Base-by-base conservation (phyloP, 2,888 invertebrate genomes). In the Epistrophe grossulariae region DNA sequence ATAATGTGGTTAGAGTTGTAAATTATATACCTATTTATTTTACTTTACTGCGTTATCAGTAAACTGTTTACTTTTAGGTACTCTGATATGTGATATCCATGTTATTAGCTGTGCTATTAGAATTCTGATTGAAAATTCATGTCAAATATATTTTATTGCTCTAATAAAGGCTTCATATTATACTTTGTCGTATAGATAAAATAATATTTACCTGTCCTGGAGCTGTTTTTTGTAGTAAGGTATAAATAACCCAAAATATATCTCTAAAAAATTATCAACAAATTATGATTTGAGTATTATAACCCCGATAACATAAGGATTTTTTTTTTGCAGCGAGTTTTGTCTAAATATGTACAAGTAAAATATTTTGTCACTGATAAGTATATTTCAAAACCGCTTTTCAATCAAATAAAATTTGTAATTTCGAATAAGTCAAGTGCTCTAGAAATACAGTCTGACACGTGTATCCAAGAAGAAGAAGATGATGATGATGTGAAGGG, bases 91-190 rank as follows among this genome's bases (percentile, higher is more conserved):
- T 90, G 90, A 92, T 91, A 92, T 91, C 89, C 90, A 91, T 92
- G 91, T 90, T 91, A 91, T 92, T 91, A 91, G 91, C 91, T 91
- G 91, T 90, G 90, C 90, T 90, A 92, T 92, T 92, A 92, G 91
- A 92, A 92, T 92, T 92, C 92, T 92, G 92, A 92, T 92, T 92
- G 92, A 92, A 92, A 92, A 91, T 89, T 89, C 82, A 79, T 85
- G 85, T 85, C 85, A 85, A 85, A 87, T 83, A 79, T 87, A 79
- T 45, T 87, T 87, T 87, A 87, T 83, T 55, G 70, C 52, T n/a
- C 17, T 40, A 66, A 83, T 87, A 87, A 83, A 85, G 17, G 45
- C 24, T 45, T 72, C 70, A 79, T 74, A 24, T 2, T 24, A 78
- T 81, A 82, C 50, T 70, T 74, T 78, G 64, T 70, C 50, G 57